phyloP scores from a whole-genome alignment of 1,140 invertebrate genomes.

The Bombus balteatus region DNA sequence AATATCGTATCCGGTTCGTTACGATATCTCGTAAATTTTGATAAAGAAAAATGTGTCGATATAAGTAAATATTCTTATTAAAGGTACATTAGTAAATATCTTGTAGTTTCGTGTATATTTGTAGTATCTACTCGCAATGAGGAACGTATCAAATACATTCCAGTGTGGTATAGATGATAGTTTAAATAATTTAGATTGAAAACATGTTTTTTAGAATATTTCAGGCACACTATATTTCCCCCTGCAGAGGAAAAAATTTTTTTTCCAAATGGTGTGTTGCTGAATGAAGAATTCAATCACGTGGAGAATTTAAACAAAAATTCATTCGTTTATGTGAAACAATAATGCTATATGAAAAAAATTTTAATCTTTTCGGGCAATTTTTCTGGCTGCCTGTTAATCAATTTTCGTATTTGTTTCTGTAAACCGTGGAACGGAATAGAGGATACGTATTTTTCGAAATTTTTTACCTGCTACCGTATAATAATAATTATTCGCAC shows the following conservation, averaged over 20 bases:
- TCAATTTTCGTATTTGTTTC: neutral
- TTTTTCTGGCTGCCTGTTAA: neutral
- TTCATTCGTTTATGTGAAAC: neutral
- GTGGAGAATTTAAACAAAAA: neutral
- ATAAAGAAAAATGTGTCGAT: neutral
- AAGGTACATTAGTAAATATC: too few species aligned
- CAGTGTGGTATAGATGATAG: rapidly evolving
- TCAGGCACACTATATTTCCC: neutral
- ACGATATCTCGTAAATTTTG: neutral
- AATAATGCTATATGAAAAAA: neutral
- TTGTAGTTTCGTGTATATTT: too few species aligned
- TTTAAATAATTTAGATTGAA: neutral
- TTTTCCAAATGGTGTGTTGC: neutral
- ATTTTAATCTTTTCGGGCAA: neutral
- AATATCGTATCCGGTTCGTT: neutral
- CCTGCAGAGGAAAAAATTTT: too few species aligned
- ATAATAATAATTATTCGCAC: neutral
- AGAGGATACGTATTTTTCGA: neutral
- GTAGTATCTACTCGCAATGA: too few species aligned
- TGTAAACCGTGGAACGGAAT: neutral
- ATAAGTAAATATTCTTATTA: too few species aligned
- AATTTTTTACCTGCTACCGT: neutral
- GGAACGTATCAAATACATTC: too few species aligned
- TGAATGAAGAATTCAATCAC: neutral
- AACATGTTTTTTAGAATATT: neutral